phyloP scores from a whole-genome alignment of 35 echinoderm and acorn worm species.

The Amphiura filiformis region DNA sequence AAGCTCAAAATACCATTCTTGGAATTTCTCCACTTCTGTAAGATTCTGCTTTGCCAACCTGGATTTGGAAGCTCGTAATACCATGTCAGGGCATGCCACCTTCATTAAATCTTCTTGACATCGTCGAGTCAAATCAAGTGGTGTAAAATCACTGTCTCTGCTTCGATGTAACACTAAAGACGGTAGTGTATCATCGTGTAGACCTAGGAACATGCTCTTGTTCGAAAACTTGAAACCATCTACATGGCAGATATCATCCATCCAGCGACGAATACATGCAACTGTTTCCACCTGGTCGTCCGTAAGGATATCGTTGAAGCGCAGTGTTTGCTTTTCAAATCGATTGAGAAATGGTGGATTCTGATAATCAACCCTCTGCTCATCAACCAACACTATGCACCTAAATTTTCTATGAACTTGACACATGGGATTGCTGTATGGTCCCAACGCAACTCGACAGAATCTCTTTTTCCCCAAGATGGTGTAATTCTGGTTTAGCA shows the following conservation, averaged over 20 bases:
- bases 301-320: conserved; percentile 18
- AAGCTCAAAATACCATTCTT: conserved; percentile 10
- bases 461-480: conserved; percentile 25
- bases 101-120: conserved; percentile 30
- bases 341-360: conserved; percentile 35
- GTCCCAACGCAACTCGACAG: conserved; percentile 32
- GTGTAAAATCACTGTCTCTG: neutral
- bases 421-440: conserved; percentile 51
- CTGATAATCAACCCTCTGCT: conserved; percentile 42
- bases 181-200: conserved; percentile 31
- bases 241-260: conserved; percentile 16
- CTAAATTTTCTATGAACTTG: conserved; percentile 31
- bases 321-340: conserved; percentile 41
- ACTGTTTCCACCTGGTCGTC: neutral
- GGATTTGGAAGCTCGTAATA: conserved; percentile 33
- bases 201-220: conserved; percentile 23
- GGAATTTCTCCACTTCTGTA: neutral
- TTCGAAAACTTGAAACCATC: conserved; percentile 21
- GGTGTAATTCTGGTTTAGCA: conserved; percentile 47
- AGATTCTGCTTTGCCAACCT: neutral
- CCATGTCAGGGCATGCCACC: conserved; percentile 17
- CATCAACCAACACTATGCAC: conserved; percentile 40
- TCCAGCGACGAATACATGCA: conserved; percentile 5
- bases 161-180: conserved; percentile 24
- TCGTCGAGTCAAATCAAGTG: neutral